phyloP scores from a whole-genome alignment of 2,113 vertebrate genomes.

The Crotalus horridus region DNA sequence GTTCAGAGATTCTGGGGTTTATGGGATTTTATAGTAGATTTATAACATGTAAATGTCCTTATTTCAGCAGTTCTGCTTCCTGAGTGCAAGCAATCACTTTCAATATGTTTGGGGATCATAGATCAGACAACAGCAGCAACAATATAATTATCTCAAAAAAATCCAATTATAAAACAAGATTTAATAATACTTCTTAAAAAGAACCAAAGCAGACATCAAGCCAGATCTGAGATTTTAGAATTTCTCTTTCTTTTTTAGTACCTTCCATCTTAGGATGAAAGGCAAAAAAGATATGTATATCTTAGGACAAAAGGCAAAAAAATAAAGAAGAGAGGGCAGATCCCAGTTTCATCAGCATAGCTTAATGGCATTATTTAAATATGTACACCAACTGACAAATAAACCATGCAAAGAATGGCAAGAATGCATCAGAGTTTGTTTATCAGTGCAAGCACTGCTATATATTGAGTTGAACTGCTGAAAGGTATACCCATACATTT shows the following conservation, averaged over 20 bases:
- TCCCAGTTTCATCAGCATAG: not conserved
- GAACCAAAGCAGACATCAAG: constrained; percentile 27
- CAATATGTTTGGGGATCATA: not conserved
- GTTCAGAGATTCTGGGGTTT: not conserved
- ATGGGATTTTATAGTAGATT: not conserved
- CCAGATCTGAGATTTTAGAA: constrained; percentile 14
- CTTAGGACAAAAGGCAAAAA: not conserved
- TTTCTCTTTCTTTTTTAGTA: not conserved
- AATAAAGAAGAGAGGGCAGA: not conserved
- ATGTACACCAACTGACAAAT: not conserved
- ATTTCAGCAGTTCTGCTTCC: not conserved
- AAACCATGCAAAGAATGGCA: not conserved
- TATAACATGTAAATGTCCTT: not conserved
- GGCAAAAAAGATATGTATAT: not conserved
- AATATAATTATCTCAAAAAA: constrained; percentile 22
- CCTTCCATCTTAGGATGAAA: not conserved
- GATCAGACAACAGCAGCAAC: not conserved
- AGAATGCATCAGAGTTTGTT: constrained; percentile 34
- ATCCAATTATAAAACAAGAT: not conserved
- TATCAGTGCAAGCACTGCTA: constrained; percentile 41
- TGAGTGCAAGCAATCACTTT: not conserved
- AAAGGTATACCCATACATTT: constrained; percentile 53
- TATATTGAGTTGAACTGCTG: constrained; percentile 41
- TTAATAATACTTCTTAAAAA: not conserved
- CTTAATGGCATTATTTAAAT: constrained; percentile 17